These are phyloP conservation scores for Cheumatopsyche charites DNA, from an alignment of 1,140 invertebrate species.

Conservation along the genomic window DNA sequence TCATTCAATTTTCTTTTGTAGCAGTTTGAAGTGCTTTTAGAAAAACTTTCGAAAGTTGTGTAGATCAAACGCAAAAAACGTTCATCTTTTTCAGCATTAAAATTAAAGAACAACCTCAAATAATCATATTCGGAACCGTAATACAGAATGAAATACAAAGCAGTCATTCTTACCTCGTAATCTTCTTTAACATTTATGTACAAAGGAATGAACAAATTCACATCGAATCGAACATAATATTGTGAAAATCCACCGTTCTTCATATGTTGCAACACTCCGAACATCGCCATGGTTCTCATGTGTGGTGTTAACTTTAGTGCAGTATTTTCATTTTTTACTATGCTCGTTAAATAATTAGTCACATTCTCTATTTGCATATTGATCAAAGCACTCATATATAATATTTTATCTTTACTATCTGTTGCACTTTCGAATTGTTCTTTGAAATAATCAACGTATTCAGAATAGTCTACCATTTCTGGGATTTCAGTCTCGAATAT, in stretches of 20 bases:
- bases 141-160: neutral
- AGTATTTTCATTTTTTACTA: neutral
- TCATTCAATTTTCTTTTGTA: neutral
- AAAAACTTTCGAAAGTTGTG: neutral
- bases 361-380: neutral
- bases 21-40: neutral
- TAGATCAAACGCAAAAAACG: neutral
- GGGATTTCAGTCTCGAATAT: neutral
- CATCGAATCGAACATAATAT: neutral
- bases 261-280: too few relatives aligned
- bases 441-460: neutral
- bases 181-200: neutral
- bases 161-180: neutral
- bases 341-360: neutral
- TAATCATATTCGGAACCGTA: neutral
- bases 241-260: too few relatives aligned
- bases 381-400: neutral
- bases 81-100: neutral
- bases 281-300: neutral
- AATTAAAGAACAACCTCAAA: neutral
- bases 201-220: neutral
- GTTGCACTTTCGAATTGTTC: neutral
- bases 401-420: neutral
- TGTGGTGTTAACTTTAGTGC: neutral
- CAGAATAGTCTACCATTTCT: neutral